These are phyloP conservation scores for Latrodectus elegans DNA, from an alignment of 2,888 invertebrate species.

Conservation along the genomic window DNA sequence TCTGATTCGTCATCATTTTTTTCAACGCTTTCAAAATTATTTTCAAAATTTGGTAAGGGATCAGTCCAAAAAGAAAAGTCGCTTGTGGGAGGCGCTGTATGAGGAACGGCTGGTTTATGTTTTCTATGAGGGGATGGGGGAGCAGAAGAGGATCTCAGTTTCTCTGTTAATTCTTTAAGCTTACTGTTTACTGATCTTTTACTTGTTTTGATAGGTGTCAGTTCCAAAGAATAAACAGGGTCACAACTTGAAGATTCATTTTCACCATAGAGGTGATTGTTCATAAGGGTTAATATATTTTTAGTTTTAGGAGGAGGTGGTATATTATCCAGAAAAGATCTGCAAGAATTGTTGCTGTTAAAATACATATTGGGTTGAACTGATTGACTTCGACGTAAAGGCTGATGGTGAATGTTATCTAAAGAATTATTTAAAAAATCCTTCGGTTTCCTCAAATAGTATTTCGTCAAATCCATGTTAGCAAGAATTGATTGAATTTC, in stretches of 20 bases:
- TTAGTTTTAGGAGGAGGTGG: conserved; percentile 54
- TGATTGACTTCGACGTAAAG: conserved; percentile 34
- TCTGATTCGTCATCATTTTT: background rate
- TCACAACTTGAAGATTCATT: background rate
- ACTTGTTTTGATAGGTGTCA: conserved; percentile 18
- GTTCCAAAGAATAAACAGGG: conserved; percentile 34
- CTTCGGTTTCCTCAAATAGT: conserved; percentile 28
- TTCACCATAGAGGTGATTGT: background rate
- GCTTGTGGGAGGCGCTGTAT: conserved; percentile 47
- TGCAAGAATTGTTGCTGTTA: background rate
- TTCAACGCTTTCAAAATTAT: background rate
- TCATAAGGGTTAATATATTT: conserved; percentile 15
- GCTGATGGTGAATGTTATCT: background rate
- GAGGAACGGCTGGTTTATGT: conserved; percentile 17
- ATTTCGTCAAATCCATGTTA: conserved; percentile 56
- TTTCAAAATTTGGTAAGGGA: conserved; percentile 56
- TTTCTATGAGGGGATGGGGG: conserved; percentile 58
- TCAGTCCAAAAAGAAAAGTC: conserved; percentile 59
- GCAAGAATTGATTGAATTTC: conserved; percentile 63
- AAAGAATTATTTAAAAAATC: background rate
- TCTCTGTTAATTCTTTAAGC: conserved; percentile 57
- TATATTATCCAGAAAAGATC: conserved; percentile 46
- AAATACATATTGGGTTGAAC: conserved; percentile 35
- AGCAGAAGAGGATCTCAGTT: conserved; percentile 48
- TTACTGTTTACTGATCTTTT: conserved; percentile 40